Percentiles rank a stretch among this genome's conserved stretches.
These are phyloP conservation scores for Mythimna ferrago DNA, from an alignment of 2,888 invertebrate genomes.

Conservation along the genomic window DNA sequence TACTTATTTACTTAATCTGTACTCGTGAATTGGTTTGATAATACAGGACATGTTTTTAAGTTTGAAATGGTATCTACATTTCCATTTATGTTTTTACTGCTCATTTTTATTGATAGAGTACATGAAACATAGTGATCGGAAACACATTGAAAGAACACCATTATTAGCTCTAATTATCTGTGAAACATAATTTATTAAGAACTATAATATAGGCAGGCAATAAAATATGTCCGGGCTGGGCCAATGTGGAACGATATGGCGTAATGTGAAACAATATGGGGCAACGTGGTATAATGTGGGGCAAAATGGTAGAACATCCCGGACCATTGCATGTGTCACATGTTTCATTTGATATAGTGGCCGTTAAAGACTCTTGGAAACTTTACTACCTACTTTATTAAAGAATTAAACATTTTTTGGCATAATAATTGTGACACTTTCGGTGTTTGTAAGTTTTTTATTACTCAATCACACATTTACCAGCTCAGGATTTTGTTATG, in stretches of 20 bases:
- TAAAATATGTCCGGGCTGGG: conserved; percentile 18
- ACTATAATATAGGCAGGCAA: conserved; percentile 7
- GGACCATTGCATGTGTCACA: conserved; percentile 27
- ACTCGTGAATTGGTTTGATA: no score
- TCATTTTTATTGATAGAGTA: not conserved
- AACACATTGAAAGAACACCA: not conserved
- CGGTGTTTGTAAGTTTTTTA: no score
- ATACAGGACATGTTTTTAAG: no score
- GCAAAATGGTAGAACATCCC: conserved; percentile 15
- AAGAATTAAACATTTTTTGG: not conserved
- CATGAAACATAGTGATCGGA: not conserved
- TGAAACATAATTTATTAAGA: conserved; percentile 12
- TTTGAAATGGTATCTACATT: not conserved
- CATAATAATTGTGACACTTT: no score
- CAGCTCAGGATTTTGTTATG: no score
- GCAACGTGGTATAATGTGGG: not conserved
- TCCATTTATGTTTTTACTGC: no score
- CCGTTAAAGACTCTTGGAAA: conserved; percentile 5
- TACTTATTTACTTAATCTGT: no score
- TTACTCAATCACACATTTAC: no score
- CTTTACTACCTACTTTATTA: conserved; percentile 2
- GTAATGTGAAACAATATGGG: not conserved
- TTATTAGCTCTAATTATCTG: conserved; percentile 19
- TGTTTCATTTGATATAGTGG: conserved; percentile 18
- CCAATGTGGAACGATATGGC: not conserved